Evolutionary conservation across 2,888 invertebrate genomes (phyloP).

Genomic region (Acrobasis suavella): DNA sequence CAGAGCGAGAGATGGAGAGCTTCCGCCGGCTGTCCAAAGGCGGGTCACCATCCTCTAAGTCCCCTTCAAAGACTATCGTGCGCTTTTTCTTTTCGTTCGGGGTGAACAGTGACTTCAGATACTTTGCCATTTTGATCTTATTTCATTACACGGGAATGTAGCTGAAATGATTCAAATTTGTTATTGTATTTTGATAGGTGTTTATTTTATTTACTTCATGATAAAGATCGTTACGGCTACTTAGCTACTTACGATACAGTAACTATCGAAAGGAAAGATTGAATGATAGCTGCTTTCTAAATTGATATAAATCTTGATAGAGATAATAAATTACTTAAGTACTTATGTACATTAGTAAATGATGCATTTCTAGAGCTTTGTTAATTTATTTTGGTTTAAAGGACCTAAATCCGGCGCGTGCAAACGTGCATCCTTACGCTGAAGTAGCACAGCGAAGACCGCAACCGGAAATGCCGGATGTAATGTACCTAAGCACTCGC

Average conservation of each 20-base stretch:
- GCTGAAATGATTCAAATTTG: no score
- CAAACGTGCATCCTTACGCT: no score
- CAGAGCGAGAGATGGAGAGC: conserved; percentile 83
- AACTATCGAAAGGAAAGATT: background rate
- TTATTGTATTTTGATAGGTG: background rate
- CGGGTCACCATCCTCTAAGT: conserved; percentile 50
- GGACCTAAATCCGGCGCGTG: no score
- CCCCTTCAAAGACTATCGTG: conserved; percentile 41
- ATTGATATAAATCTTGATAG: background rate
- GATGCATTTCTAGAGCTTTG: background rate
- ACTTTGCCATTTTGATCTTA: conserved; percentile 62
- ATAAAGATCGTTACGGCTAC: background rate
- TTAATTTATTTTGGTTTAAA: background rate
- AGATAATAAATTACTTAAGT: background rate
- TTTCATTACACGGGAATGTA: background rate
- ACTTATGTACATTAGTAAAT: background rate
- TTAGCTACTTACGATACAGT: background rate
- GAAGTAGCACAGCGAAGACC: no score
- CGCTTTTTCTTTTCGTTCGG: conserved; percentile 52
- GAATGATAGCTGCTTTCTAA: background rate
- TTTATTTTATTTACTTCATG: background rate
- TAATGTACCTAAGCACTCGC: no score
- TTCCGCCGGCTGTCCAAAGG: conserved; percentile 61
- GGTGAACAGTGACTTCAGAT: conserved; percentile 69
- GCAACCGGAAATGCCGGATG: no score